Conservation (phyloP, 2,888 invertebrate species). For the Chirona hameri region DNA sequence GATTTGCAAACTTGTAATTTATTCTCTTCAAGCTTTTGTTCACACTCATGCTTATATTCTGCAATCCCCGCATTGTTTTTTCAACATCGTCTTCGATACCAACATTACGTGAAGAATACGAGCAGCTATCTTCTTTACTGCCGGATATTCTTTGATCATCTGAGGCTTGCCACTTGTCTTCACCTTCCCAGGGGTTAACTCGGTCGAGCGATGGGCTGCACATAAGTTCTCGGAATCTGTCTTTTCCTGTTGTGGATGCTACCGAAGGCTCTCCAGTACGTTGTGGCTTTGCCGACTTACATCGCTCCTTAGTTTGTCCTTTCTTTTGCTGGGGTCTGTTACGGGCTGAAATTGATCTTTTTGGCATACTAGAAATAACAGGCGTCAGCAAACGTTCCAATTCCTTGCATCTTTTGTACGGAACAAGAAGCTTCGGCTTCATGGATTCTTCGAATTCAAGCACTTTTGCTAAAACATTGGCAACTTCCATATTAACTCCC, state of each 20-base stretch:
- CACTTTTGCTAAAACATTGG: background rate
- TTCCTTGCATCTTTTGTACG: constrained; percentile 6
- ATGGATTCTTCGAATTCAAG: background rate
- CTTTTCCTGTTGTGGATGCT: background rate
- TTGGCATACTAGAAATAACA: background rate
- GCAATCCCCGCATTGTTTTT: background rate
- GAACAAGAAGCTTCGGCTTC: background rate
- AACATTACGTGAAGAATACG: background rate
- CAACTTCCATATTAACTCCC: background rate
- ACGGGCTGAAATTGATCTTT: background rate
- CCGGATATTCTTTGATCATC: background rate
- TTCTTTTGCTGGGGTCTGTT: background rate
- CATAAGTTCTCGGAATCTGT: background rate
- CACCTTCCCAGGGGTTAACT: constrained; percentile 1
- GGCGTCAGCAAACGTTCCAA: background rate
- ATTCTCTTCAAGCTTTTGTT: constrained; percentile 6
- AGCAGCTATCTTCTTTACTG: background rate
- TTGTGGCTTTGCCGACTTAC: background rate
- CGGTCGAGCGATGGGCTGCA: background rate
- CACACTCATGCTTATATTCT: background rate
- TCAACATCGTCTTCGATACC: background rate
- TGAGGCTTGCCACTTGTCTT: background rate
- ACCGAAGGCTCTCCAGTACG: too few species aligned
- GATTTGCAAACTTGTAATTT: background rate
- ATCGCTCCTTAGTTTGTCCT: background rate